These are phyloP conservation scores for Temnothorax rugatulus DNA, from an alignment of 2,888 invertebrate genomes.

Conservation along the genomic window DNA sequence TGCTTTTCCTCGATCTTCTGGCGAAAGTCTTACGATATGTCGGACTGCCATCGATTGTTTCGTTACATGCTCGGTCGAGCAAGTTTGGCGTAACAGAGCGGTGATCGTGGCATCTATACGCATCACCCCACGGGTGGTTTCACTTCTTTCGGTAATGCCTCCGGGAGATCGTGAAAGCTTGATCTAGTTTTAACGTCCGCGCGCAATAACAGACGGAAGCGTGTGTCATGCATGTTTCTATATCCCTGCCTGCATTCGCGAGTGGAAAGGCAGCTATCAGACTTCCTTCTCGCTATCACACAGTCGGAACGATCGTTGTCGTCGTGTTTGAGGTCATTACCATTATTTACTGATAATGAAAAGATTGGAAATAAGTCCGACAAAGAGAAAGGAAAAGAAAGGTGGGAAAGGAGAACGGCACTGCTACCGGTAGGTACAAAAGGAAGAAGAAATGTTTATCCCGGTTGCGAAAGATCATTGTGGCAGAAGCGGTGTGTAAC, in stretches of 20 bases:
- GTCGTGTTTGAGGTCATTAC: slow-evolving; percentile 65
- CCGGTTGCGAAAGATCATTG: not conserved
- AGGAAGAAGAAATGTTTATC: not conserved
- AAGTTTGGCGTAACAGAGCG: slow-evolving; percentile 35
- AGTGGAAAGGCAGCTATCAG: slow-evolving; percentile 69
- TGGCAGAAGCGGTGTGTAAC: not conserved
- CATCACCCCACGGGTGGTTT: slow-evolving; percentile 58
- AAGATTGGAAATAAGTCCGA: slow-evolving; percentile 28
- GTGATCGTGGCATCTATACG: not conserved
- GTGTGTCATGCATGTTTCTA: slow-evolving; percentile 60
- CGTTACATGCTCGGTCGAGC: not conserved
- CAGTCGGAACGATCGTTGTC: slow-evolving; percentile 26
- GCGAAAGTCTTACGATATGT: slow-evolving; percentile 36
- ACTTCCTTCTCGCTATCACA: slow-evolving; percentile 60
- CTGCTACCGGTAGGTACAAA: not conserved
- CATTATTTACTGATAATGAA: slow-evolving; percentile 32
- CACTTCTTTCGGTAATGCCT: slow-evolving; percentile 66
- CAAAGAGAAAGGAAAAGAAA: not conserved
- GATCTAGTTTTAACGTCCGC: slow-evolving; percentile 61
- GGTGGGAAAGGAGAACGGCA: not conserved
- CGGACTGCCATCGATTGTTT: slow-evolving; percentile 5
- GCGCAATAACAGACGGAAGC: slow-evolving; percentile 61
- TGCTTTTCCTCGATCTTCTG: slow-evolving; percentile 16
- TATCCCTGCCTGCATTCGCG: not conserved
- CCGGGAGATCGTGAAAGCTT: slow-evolving; percentile 70